Evolutionary conservation across 1,140 invertebrate species (phyloP), one percentile per base, ranked within the genome.

Genomic region (Drosophila malerkotliana): DNA sequence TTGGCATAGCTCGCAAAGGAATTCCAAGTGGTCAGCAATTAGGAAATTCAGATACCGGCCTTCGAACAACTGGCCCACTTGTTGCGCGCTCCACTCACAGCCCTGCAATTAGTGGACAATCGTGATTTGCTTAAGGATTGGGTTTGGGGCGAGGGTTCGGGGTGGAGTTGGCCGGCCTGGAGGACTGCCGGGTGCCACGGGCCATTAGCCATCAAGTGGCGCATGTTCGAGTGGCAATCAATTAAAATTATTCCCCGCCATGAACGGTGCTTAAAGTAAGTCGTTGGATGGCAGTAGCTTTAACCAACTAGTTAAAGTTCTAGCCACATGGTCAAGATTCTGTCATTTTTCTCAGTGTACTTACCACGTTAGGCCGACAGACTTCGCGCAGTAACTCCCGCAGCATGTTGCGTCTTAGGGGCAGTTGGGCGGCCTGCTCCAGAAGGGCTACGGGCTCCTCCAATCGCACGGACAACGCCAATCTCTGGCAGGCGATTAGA

Each of bases 21-120:
- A 91, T 77, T 78, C 77, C 71, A 91, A 90, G 82, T 91, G 76
- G 75, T 91, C 90, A 64, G 87, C 78, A 90, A 91, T 91, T 90
- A 91, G 83, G 75, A 91, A 88, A 90, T 90, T 91, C 76, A 91
- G 62, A 83, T 90, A 82, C 44, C 79, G 75, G 59, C 74, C 82
- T 21, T 61, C 64, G 72, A 78, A 85, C 67, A 91, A 55, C 8
- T 82, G 75, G 45, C 72, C 77, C 78, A 91, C 90, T 91, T 91
- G 90, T 91, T 91, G 90, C 84, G 67, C 69, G 69, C 52, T 83
- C 90, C 89, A 91, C 55, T 91, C 77, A 48, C 48, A 47, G 49
- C 66, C 58, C 82, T 85, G 82, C 69, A 85, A 85, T 85, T 88
- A 82, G 71, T 61, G 51, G 44, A 75, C 47, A 55, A 44, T 67